These are phyloP conservation scores for Gryon sp. DNA, from an alignment of 1,140 invertebrate genomes.

Conservation along the genomic window DNA sequence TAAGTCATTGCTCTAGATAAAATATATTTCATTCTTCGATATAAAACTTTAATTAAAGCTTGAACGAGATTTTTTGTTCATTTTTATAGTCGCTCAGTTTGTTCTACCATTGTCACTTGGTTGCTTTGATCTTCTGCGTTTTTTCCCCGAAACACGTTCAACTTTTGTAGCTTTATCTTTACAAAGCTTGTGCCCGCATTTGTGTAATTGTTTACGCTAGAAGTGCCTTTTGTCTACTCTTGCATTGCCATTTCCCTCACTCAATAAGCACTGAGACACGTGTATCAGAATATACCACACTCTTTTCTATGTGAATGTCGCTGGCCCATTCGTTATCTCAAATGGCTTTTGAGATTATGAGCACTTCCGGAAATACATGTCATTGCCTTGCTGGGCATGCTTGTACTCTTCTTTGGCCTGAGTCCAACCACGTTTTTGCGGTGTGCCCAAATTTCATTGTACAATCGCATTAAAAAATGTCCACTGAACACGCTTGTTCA, in stretches of 20 bases:
- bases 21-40: no score
- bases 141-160: constrained; percentile 5
- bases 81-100: background rate
- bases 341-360: constrained; percentile 46
- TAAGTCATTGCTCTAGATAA: constrained; percentile 10
- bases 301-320: constrained; percentile 7
- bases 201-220: constrained; percentile 15
- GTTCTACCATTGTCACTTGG: background rate
- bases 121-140: constrained; percentile 16
- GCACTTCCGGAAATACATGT: constrained; percentile 26
- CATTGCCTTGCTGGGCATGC: no score
- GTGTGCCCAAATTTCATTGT: constrained; percentile 29
- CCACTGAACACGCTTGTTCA: no score
- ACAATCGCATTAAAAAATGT: constrained; percentile 35
- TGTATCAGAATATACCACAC: background rate
- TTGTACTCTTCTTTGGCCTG: constrained; percentile 23
- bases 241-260: background rate
- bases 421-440: constrained; percentile 23
- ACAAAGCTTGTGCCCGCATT: constrained; percentile 18
- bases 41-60: no score
- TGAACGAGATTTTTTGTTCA: no score
- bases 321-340: constrained; percentile 41
- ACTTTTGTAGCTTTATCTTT: constrained; percentile 21
- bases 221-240: constrained; percentile 5
- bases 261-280: constrained; percentile 7